Percentiles rank a stretch among this genome's conserved stretches.
Conservation (phyloP, 2,888 invertebrate species). For the Hyalella azteca region DNA sequence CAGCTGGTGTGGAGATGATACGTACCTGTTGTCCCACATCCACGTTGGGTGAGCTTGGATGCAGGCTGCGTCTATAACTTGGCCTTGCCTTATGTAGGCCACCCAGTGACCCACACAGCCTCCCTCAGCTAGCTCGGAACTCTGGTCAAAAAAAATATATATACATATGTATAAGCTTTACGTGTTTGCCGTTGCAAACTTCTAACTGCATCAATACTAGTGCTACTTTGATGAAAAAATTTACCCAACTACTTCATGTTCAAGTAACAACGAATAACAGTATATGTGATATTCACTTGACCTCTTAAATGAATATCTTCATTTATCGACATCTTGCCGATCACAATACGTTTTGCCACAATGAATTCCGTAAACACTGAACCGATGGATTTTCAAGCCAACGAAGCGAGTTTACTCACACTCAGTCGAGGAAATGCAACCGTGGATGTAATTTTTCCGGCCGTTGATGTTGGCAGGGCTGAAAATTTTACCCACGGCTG, state of each 20-base stretch:
- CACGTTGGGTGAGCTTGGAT: conserved; percentile 49
- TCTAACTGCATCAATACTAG: not conserved
- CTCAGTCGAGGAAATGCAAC: not conserved
- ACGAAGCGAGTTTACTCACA: not conserved
- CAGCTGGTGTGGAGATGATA: no score
- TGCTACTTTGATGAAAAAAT: not conserved
- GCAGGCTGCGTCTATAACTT: conserved; percentile 48
- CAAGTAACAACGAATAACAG: not conserved
- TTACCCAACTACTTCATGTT: not conserved
- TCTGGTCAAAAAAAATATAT: no score
- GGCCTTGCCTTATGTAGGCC: conserved; percentile 56
- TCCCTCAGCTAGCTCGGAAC: conserved; percentile 27
- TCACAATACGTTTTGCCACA: no score
- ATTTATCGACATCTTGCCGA: no score
- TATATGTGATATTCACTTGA: not conserved
- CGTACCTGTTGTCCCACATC: conserved; percentile 55
- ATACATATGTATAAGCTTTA: no score
- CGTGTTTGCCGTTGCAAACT: no score
- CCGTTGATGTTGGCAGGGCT: conserved; percentile 18
- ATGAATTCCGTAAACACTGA: no score
- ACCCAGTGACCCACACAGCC: conserved; percentile 59
- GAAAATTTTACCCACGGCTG: conserved; percentile 13
- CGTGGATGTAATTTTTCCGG: conserved; percentile 9
- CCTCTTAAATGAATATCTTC: no score
- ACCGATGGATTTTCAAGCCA: not conserved